A percentile compares a stretch with the other conserved stretches of the same genome.
These are phyloP conservation scores for Parelbella ahira DNA, from an alignment of 2,888 invertebrate species.

Conservation along the genomic window DNA sequence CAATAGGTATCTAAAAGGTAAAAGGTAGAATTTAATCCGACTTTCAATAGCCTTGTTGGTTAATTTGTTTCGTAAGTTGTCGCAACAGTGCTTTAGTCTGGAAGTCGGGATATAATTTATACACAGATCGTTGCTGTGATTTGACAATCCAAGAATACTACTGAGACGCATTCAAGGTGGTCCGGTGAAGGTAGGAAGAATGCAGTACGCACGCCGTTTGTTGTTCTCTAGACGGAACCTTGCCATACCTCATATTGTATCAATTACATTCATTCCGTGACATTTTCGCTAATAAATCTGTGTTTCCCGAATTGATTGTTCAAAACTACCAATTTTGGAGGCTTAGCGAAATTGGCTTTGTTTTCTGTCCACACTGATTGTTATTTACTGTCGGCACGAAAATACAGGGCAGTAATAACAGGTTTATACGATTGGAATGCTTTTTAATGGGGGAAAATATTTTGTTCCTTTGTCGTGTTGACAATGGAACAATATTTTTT, in stretches of 20 bases:
- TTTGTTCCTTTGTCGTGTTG: not conserved
- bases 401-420: slow-evolving; percentile 7
- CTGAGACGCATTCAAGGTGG: slow-evolving; percentile 56
- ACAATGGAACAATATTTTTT: slow-evolving; percentile 4
- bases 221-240: slow-evolving; percentile 34
- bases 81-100: slow-evolving; percentile 19
- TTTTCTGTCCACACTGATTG: slow-evolving; percentile 7
- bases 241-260: slow-evolving; percentile 14
- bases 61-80: slow-evolving; percentile 27
- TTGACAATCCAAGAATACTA: slow-evolving; percentile 33
- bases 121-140: slow-evolving; percentile 26
- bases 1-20: too few relatives aligned
- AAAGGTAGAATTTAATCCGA: too few relatives aligned
- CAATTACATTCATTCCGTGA: slow-evolving; percentile 18
- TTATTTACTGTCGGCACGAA: slow-evolving; percentile 2
- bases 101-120: slow-evolving; percentile 16
- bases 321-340: not conserved
- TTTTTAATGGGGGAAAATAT: slow-evolving; percentile 6
- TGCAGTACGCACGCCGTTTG: slow-evolving; percentile 48
- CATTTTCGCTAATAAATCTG: slow-evolving; percentile 7
- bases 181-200: slow-evolving; percentile 62
- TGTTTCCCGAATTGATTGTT: not conserved
- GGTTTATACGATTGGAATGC: slow-evolving; percentile 15
- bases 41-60: slow-evolving; percentile 26
- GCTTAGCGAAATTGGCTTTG: slow-evolving; percentile 2